These are phyloP conservation scores for Eira barbara DNA, from an alignment of 2,113 vertebrate genomes.

Conservation along the genomic window DNA sequence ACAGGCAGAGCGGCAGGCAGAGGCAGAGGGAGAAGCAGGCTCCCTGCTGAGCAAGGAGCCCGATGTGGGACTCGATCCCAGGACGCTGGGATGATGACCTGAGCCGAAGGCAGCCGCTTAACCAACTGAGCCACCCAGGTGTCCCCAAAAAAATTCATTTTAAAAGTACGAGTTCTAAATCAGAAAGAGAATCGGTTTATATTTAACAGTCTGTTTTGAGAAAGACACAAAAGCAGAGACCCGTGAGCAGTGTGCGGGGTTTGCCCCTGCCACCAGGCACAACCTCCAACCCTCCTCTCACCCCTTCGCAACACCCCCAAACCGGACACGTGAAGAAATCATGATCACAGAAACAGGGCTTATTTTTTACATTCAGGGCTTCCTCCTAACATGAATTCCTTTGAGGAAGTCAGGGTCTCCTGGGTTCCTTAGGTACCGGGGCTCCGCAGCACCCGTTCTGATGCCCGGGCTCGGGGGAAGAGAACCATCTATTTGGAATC, in stretches of 20 bases:
- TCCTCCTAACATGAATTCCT: background rate
- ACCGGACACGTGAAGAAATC: background rate
- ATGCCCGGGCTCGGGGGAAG: background rate
- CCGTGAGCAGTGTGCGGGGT: accelerated
- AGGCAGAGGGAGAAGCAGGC: no score
- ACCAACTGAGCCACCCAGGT: no score
- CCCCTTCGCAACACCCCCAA: background rate
- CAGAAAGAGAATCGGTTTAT: background rate
- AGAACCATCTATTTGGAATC: background rate
- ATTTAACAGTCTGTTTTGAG: background rate
- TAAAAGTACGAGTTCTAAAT: background rate
- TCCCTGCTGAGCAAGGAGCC: no score
- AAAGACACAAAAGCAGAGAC: background rate
- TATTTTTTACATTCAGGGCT: background rate
- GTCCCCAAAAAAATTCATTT: background rate
- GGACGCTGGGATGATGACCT: no score
- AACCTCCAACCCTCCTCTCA: background rate
- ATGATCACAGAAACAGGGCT: background rate
- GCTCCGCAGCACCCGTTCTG: background rate
- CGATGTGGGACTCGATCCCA: no score
- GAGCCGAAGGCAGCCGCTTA: no score
- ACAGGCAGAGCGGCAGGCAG: no score
- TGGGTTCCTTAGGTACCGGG: background rate
- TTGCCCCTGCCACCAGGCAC: background rate
- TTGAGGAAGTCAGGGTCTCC: background rate